These are phyloP conservation scores for Caenorhabditis sinica DNA, from an alignment of 2,888 invertebrate genomes.

Conservation along the genomic window DNA sequence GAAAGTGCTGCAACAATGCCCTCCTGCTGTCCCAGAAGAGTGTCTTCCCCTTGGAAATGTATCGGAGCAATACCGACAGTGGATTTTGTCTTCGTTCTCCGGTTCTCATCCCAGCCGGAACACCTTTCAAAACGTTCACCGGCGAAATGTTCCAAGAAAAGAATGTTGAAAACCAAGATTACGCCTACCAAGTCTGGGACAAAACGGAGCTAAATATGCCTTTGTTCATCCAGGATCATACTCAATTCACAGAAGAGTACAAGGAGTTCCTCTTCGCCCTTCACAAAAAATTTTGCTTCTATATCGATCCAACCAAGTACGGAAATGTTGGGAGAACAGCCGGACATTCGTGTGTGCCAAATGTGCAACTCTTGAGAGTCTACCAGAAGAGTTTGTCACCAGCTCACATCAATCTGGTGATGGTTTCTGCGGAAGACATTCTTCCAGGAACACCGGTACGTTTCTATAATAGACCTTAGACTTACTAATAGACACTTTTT, in stretches of 20 bases:
- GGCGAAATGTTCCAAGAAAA: too few relatives aligned
- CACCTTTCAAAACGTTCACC: conserved; percentile 19
- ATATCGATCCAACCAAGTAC: conserved; percentile 26
- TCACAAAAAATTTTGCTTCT: not conserved
- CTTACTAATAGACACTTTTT: too few relatives aligned
- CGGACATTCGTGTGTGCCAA: conserved; percentile 26
- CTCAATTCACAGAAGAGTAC: not conserved
- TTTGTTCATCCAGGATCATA: not conserved
- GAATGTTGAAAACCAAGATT: too few relatives aligned
- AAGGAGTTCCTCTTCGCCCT: not conserved
- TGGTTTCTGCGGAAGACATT: conserved; percentile 40
- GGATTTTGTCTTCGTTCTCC: conserved; percentile 26
- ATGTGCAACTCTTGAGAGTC: conserved; percentile 23
- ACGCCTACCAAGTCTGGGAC: not conserved
- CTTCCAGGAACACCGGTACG: conserved; percentile 39
- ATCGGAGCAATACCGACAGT: not conserved
- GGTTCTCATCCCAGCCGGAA: conserved; percentile 20
- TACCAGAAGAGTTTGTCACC: conserved; percentile 45
- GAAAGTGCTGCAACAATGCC: conserved; percentile 39
- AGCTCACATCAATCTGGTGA: conserved; percentile 14
- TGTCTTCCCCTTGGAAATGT: conserved; percentile 23
- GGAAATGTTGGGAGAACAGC: conserved; percentile 42
- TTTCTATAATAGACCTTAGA: too few relatives aligned
- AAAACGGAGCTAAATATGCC: too few relatives aligned
- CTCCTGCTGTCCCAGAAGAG: conserved; percentile 2